Evolutionary conservation across 2,797 vertebrate species (phyloP).

Genomic region (Chiloscyllium punctatum): DNA sequence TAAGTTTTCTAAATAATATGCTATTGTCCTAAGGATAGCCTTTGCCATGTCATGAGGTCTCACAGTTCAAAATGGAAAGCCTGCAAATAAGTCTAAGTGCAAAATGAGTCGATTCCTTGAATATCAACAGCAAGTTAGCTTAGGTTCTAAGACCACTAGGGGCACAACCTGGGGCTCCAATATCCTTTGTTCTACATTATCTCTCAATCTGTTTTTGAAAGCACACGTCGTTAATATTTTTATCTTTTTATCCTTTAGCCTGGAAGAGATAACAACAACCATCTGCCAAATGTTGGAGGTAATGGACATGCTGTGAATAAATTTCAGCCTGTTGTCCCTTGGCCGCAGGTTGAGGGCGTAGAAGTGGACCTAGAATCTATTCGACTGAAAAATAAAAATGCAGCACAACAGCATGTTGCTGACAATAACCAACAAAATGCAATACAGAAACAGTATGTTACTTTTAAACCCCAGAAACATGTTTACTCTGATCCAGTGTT

Average conservation of each 20-base stretch:
- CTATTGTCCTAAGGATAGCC: background rate
- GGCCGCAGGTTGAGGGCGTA: constrained; percentile 94
- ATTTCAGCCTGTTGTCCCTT: constrained; percentile 88
- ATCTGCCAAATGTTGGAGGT: constrained; percentile 61
- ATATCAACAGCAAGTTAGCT: background rate
- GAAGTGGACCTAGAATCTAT: constrained; percentile 94
- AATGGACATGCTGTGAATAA: constrained; percentile 59
- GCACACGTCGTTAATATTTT: constrained; percentile 34
- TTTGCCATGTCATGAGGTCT: background rate
- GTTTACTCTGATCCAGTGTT: constrained; percentile 72
- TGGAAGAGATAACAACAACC: constrained; percentile 67
- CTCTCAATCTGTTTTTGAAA: constrained; percentile 37
- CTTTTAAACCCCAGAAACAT: constrained; percentile 82
- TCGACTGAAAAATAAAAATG: constrained; percentile 71
- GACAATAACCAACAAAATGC: constrained; percentile 64
- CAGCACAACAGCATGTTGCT: constrained; percentile 54
- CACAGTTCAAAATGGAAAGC: background rate
- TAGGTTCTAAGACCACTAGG: background rate
- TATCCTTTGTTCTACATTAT: background rate
- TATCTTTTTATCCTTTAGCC: constrained; percentile 44
- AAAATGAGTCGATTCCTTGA: background rate
- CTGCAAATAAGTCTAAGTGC: background rate
- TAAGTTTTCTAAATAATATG: background rate
- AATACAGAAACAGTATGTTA: constrained; percentile 86
- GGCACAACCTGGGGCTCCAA: background rate